phyloP scores from a whole-genome alignment of 1,140 invertebrate genomes.

The Ladona fulva region DNA sequence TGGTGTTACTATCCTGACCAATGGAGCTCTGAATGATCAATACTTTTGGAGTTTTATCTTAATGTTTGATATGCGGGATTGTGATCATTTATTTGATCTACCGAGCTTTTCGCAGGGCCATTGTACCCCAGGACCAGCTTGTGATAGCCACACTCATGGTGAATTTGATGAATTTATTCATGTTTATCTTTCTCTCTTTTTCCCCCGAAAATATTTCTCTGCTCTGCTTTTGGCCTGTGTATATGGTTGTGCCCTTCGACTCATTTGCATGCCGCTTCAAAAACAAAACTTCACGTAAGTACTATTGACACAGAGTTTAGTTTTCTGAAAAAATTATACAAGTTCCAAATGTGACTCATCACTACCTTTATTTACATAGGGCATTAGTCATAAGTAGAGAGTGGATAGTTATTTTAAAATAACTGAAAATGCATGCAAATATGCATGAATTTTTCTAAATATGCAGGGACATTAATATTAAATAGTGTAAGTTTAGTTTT shows the following conservation, averaged over 20 bases:
- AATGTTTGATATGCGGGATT: neutral
- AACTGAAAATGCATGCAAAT: neutral
- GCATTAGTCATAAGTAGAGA: neutral
- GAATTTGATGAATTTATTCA: conserved; percentile 25
- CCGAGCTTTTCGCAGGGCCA: conserved; percentile 1
- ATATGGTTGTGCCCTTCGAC: conserved; percentile 58
- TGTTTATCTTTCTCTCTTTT: conserved; percentile 54
- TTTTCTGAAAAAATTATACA: conserved; percentile 11
- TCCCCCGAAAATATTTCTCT: conserved; percentile 55
- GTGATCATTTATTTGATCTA: neutral
- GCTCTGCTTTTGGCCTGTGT: conserved; percentile 60
- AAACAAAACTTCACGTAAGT: conserved; percentile 71
- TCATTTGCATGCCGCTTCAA: conserved; percentile 62
- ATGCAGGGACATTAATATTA: too few relatives aligned
- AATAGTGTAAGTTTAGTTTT: too few relatives aligned
- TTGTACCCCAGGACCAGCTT: neutral
- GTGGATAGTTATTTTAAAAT: neutral
- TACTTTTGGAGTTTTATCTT: conserved; percentile 8
- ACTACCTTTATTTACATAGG: conserved; percentile 9
- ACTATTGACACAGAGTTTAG: conserved; percentile 28
- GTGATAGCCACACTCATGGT: conserved; percentile 25
- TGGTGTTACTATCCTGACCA: neutral
- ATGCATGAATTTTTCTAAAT: neutral
- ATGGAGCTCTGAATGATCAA: conserved; percentile 1
- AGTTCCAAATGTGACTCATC: conserved; percentile 5